Evolutionary conservation across 1,140 invertebrate species (phyloP), one percentile per base, ranked within the genome.

Genomic region (Drosophila novamexicana): DNA sequence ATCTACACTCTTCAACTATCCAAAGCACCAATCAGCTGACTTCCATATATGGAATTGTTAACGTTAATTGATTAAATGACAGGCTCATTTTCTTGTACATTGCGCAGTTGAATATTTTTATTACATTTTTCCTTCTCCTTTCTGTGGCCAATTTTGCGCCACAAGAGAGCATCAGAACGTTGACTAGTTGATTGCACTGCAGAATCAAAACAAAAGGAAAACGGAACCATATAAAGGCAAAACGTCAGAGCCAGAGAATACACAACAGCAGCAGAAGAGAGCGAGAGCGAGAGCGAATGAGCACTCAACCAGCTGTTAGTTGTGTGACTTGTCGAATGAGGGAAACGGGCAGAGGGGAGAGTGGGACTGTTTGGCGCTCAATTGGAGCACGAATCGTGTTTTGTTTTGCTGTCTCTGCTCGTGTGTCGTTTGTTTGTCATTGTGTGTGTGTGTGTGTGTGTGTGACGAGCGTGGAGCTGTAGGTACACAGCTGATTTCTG

Each of bases 401-500:
- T 81, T 86, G 66, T 83, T 84, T 81, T 81, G 76, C 66, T 80
- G 63, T 74, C 63, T 69, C 44, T 78, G 34, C 45, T 62, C 68
- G 74, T 72, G 54, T 73, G 10, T 40, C 49, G 66, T 62, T 50
- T 42, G 57, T n/a, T 40, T 61, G 45, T 53, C 52, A 73, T 59
- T 18, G 22, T 22, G 22, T 22, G 22, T 22, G 22, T 22, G 22
- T 22, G 22, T 66, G 56, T 81, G 68, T 45, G 54, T 62, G 61
- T 79, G 54, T 58, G 59, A 42, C 58, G 57, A 58, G 45, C 63
- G 58, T 75, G 74, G 59, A 73, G 82, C 78, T 81, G 82, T 90
- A 79, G 85, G 83, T 91, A 91, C 86, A 91, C 90, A 91, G 90
- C 90, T 91, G 90, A 91, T 91, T 91, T 91, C 90, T 90, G 90